Base-by-base conservation (phyloP, 2,113 vertebrate genomes). In the Phocoena phocoena region DNA sequence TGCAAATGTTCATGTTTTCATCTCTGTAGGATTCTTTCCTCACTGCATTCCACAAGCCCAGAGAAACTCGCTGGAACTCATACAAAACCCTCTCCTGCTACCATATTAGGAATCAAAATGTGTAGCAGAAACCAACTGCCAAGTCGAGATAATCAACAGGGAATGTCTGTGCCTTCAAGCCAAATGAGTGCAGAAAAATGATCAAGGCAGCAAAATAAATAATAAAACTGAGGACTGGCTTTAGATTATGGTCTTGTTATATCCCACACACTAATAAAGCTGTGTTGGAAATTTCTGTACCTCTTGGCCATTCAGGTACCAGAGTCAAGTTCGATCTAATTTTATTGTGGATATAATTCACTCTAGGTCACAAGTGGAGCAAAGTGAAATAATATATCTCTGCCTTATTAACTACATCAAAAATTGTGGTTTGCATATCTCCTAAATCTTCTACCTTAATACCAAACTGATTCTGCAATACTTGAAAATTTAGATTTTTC, bases 21-120 rank as follows among this genome's bases (percentile, higher is more conserved):
- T 98, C 97, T 97, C 97, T 47, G 97, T 98, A 97, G 97, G 98
- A 95, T 96, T 98, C 94, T 90, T 86, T 97, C 96, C 95, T 97
- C 9, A 26, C 97, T 93, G 90, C 98, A 99, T 99, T 99, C 98
- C 98, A 98, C 97, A 96, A 95, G 97, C 98, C 90, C 98, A 98
- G 98, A 98, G 97, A 95, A 98, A 98, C 96, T 95, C 10, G 80
- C 97, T 98, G 98, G 98, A 98, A 98, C 97, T 92, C 93, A 84
- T 90, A 98, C 98, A 98, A 97, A 98, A 98, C 96, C 77, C 96
- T 98, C 98, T 97, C 84, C 73, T 0, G 26, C 95, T 98, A 98
- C 99, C 98, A 98, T 99, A 99, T 99, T 99, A 99, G 99, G 99
- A 99, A 98, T 98, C 97, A 98, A 98, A 98, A 90, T 2, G 93